A percentile compares a stretch with the other conserved stretches of the same genome.
phyloP scores from a whole-genome alignment of 37 sponge, comb jelly and placozoan species.

The Beroe forskalii region DNA sequence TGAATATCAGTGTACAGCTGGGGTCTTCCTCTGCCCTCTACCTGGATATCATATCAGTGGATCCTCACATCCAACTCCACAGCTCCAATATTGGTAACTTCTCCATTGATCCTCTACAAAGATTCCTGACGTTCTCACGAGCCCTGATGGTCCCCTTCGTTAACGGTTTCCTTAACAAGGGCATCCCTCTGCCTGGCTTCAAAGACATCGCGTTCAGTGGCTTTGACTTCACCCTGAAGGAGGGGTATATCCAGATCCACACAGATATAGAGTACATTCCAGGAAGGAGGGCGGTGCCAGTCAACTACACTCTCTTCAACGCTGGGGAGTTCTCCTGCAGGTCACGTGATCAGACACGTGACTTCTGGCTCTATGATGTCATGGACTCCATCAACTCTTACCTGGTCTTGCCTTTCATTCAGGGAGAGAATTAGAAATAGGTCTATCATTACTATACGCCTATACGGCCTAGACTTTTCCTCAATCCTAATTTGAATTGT shows the following conservation, averaged over 20 bases:
- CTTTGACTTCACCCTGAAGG: not conserved
- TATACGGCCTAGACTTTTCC: too few relatives aligned
- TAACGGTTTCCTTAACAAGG: not conserved
- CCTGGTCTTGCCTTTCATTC: too few relatives aligned
- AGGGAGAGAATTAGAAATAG: too few relatives aligned
- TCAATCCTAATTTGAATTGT: too few relatives aligned
- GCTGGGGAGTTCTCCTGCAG: not conserved
- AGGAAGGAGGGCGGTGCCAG: not conserved
- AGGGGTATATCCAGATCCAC: conserved; percentile 39
- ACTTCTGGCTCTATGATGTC: not conserved
- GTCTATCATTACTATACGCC: too few relatives aligned
- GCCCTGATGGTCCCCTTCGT: not conserved
- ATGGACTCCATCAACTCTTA: not conserved
- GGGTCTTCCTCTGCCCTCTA: not conserved
- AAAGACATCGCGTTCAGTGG: conserved; percentile 12
- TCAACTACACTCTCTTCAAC: not conserved
- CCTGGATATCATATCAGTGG: conserved; percentile 44
- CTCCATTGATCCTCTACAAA: not conserved
- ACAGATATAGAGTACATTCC: conserved; percentile 8
- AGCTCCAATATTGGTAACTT: conserved; percentile 33
- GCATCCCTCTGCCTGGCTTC: conserved; percentile 22
- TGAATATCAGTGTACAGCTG: conserved; percentile 56
- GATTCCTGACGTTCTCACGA: conserved; percentile 12
- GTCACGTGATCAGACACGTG: not conserved
- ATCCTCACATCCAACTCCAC: conserved; percentile 6